Conservation (phyloP, 1,140 invertebrate species). For the Doryteuthis pealeii region DNA sequence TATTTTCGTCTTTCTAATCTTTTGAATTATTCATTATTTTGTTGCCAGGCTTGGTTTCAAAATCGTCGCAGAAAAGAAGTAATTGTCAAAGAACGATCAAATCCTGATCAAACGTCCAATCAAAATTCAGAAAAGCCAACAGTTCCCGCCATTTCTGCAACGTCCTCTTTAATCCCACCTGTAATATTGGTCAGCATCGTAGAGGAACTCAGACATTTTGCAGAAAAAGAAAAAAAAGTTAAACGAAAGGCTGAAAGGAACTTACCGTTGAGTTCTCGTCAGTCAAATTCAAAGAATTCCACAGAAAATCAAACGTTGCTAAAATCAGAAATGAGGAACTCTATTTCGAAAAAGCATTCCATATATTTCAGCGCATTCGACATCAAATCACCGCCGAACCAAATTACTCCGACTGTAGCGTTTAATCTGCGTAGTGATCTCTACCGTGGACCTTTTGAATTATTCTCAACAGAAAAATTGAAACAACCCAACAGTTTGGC, state of each 20-base stretch:
- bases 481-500: too few relatives aligned
- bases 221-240: constrained; percentile 35
- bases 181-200: constrained; percentile 50
- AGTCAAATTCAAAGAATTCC: background rate
- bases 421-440: constrained; percentile 7
- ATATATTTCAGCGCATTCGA: constrained; percentile 39
- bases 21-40: too few relatives aligned
- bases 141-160: background rate
- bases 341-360: constrained; percentile 15
- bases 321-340: constrained; percentile 21
- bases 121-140: too few relatives aligned
- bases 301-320: background rate
- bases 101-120: background rate
- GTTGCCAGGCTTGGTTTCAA: constrained; percentile 54
- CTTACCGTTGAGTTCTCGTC: background rate
- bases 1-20: too few relatives aligned
- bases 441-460: background rate
- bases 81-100: background rate
- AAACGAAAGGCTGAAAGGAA: constrained; percentile 26
- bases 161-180: constrained; percentile 36
- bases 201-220: constrained; percentile 44
- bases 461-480: too few relatives aligned
- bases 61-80: constrained; percentile 55
- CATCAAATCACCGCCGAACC: constrained; percentile 54
- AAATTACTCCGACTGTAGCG: constrained; percentile 43